Conservation (phyloP, 2,113 vertebrate genomes). For the Melanocharis versteri region DNA sequence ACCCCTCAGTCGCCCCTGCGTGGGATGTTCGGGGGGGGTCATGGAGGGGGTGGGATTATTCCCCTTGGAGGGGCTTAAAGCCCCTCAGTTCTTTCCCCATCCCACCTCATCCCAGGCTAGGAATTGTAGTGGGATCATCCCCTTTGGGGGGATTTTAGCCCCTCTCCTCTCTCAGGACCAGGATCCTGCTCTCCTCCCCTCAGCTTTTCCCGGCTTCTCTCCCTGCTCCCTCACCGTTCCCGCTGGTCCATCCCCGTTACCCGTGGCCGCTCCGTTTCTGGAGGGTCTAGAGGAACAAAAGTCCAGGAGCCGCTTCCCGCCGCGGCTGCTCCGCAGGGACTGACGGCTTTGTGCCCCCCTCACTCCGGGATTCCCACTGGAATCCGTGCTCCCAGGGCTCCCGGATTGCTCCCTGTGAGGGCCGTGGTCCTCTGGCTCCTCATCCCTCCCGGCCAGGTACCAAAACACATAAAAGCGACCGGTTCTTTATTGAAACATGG, state of each 20-base stretch:
- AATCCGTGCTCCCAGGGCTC: neutral
- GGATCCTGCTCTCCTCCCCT: neutral
- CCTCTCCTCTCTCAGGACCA: rapidly evolving
- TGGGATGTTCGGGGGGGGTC: neutral
- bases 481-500: rapidly evolving
- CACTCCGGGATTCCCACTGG: rapidly evolving
- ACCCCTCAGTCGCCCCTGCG: neutral
- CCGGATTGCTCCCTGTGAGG: rapidly evolving
- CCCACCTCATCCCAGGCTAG: neutral
- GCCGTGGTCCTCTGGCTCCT: neutral
- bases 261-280: neutral
- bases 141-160: neutral
- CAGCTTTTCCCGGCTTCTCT: neutral
- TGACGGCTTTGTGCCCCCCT: neutral
- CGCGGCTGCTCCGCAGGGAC: neutral
- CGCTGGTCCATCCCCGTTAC: neutral
- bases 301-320: neutral
- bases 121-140: neutral
- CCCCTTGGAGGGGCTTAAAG: neutral
- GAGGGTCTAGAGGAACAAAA: neutral
- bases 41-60: neutral
- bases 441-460: neutral
- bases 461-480: rapidly evolving
- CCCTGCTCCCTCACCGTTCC: neutral
- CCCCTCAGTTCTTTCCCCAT: neutral